Evolutionary conservation across 2,797 vertebrate species (phyloP), one percentile per base, ranked within the genome.

Genomic region (Diglossa cyanea): DNA sequence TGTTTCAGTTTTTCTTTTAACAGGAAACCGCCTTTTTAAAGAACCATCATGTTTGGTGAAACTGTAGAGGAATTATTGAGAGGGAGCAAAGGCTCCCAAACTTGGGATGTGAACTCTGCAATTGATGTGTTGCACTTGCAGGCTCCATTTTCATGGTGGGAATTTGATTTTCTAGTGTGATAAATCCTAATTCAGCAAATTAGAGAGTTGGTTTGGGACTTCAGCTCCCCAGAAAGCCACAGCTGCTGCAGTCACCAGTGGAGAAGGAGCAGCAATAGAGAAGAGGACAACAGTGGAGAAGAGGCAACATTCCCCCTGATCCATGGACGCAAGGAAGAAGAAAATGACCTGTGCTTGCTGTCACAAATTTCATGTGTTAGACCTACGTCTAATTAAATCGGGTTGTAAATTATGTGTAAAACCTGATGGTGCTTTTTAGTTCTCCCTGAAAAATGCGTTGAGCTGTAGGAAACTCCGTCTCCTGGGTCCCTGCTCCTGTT

Each of bases 171-270:
- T 58, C 50, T 35, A 5, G 50, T 65, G 57, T 51, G 79, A 37
- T 45, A 74, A 81, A 42, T n/a, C 42, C 72, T 11, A 2, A 0
- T 21, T 61, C 50, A 35, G 65, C 68, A 57, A 11, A 5, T 11
- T 50, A 13, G 5, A 37, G 48, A 6, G 1, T 1, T 55, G 39
- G 58, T 95, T 58, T 75, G 87, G 70, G 54, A 72, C 42, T 55
- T 39, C 1, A 62, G 57, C 92, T 65, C 91, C 5, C 26, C 60
- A 67, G 53, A 15, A 55, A 33, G 35, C 23, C 65, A 6, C 2
- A 35, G 35, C 35, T 35, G 35, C 35, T 35, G 35, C 35, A n/a
- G 74, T 13, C 55, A 50, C 24, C 30, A 0, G 1, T 0, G 7
- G 44, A 68, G 62, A 57, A 72, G 77, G 72, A 65, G 30, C 57